phyloP scores from a whole-genome alignment of 2,888 invertebrate genomes.

The Aplocera efformata region DNA sequence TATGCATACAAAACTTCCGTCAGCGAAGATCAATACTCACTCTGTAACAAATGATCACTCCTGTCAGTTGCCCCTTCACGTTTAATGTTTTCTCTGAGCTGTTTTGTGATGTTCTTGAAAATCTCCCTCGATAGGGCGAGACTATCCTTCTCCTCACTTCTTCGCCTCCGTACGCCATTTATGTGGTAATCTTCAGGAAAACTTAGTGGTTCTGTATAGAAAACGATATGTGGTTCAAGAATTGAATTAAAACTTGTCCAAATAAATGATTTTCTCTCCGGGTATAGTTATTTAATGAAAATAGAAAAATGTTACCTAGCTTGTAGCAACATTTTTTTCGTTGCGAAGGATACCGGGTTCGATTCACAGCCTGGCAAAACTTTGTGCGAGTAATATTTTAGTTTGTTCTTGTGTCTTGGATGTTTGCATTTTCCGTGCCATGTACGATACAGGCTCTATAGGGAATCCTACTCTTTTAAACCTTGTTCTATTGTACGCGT shows the following conservation, averaged over 20 bases:
- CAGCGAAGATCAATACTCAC: slow-evolving; percentile 53
- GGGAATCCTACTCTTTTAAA: no score
- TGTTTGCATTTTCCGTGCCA: no score
- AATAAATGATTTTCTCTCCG: no score
- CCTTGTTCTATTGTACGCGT: no score
- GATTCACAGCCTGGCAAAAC: no score
- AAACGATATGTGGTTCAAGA: slow-evolving; percentile 4
- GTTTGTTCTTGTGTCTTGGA: no score
- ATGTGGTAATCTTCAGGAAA: slow-evolving; percentile 61
- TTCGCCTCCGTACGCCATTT: slow-evolving; percentile 59
- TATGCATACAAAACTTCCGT: slow-evolving; percentile 19
- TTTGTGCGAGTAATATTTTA: no score
- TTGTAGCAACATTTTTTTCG: no score
- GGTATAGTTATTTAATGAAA: no score
- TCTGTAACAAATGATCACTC: slow-evolving; percentile 66
- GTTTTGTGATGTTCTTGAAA: slow-evolving; percentile 77
- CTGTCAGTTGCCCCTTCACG: slow-evolving; percentile 69
- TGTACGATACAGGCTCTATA: no score
- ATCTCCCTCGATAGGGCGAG: slow-evolving; percentile 75
- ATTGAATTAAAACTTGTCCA: background rate
- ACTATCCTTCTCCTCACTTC: slow-evolving; percentile 69
- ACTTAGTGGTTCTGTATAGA: slow-evolving; percentile 63
- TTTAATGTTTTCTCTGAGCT: slow-evolving; percentile 73
- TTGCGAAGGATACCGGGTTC: no score
- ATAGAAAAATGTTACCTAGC: no score